Percentiles rank a stretch among this genome's conserved stretches.
Evolutionary conservation across 2,888 invertebrate genomes (phyloP).

Genomic region (Drosophila buzzatii): DNA sequence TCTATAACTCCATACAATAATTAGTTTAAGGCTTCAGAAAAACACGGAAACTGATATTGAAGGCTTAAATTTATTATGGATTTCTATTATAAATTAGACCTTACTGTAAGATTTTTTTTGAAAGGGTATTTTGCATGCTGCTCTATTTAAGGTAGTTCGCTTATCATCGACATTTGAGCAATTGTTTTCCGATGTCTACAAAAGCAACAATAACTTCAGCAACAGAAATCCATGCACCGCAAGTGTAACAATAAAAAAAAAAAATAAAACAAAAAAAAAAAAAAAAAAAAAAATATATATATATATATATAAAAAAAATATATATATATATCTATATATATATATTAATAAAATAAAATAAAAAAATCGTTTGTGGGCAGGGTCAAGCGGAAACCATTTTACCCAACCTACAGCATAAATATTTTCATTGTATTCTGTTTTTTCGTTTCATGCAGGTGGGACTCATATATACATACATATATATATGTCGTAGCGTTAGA

Average conservation of each 20-base stretch:
- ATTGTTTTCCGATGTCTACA: constrained; percentile 14
- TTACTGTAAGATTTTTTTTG: background rate
- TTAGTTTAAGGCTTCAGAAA: no score
- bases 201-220: constrained; percentile 3
- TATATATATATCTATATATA: no score
- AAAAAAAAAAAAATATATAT: no score
- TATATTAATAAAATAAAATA: constrained; percentile 17
- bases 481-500: no score
- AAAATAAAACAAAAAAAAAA: background rate
- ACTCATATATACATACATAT: background rate
- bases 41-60: background rate
- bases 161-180: constrained; percentile 10
- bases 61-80: background rate
- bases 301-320: no score
- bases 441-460: background rate
- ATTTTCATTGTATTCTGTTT: constrained; percentile 2
- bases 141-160: background rate
- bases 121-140: constrained; percentile 21
- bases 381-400: constrained; percentile 41
- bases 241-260: constrained; percentile 31
- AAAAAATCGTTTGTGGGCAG: constrained; percentile 26
- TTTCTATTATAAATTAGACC: background rate
- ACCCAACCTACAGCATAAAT: constrained; percentile 19
- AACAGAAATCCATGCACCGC: background rate
- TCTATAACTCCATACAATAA: no score